Evolutionary conservation across 1,140 invertebrate species (phyloP), one percentile per base, ranked within the genome.

Genomic region (Procambarus virginalis): DNA sequence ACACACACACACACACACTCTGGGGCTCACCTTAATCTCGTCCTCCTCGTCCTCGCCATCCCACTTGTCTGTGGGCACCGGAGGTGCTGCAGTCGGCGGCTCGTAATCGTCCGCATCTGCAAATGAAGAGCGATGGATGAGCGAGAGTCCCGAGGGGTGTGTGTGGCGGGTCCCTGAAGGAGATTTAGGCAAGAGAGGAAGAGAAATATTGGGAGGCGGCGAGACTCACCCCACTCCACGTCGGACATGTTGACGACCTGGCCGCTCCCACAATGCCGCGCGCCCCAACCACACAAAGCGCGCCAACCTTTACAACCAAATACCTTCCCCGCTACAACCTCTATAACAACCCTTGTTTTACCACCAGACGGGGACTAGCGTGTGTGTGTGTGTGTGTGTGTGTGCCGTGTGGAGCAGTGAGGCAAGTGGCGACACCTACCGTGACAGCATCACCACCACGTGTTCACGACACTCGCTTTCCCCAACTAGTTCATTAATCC

Each of bases 161-260:
- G 9, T 60, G 8, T n/a, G 45, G 34, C 20, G 20, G 20, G 45
- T 9, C 51, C 60, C 17, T 10, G 8, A 48, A 34, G 20, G 58
- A 55, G 14, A 68, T 79, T 79, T 49, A 60, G 10, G 48, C 34
- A 34, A 34, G 34, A 34, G 12, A 12, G 51, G 51, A 55, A 55
- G 12, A 55, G 12, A 55, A 1, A 9, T 55, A 5, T 9, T 46
- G 60, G 79, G 10, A 68, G 60, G 10, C 34, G n/a, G 58, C 6
- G 20, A 10, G 8, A 82, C 80, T 82, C 55, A 82, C 80, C 80
- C 80, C 80, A 82, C 60, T 60, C 60, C 17, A 82, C 80, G 80
- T 82, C 80, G 34, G 80, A 82, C 80, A 82, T 82, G 80, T 68
- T 82, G 80, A 64, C 51, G 80, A 20, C 34, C 68, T 73, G 68